These are phyloP conservation scores for Chymomyza fuscimana DNA, from an alignment of 2,888 invertebrate genomes.

Conservation along the genomic window DNA sequence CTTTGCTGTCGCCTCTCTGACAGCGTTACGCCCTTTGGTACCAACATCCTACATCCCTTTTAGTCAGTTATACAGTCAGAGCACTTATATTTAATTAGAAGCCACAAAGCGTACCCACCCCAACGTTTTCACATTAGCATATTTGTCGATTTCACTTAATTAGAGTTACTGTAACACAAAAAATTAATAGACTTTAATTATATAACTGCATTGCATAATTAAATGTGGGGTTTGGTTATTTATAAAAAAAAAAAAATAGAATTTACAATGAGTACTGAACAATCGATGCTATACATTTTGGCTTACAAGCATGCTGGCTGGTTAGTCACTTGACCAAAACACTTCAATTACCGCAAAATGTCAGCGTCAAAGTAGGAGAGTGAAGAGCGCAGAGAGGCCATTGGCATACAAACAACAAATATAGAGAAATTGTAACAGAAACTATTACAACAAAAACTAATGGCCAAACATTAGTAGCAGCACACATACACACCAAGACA, in stretches of 20 bases:
- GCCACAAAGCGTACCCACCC: neutral
- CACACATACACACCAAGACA: conserved; percentile 31
- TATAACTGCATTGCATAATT: neutral
- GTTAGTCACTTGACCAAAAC: conserved; percentile 25
- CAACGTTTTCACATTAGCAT: conserved; percentile 21
- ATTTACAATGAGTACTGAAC: neutral
- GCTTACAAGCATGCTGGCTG: neutral
- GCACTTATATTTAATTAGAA: conserved; percentile 18
- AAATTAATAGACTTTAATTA: neutral
- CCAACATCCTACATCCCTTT: neutral
- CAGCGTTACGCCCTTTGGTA: neutral
- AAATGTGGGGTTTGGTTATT: neutral
- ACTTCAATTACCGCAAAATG: conserved; percentile 37
- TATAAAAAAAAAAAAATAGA: neutral
- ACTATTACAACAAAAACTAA: conserved; percentile 48
- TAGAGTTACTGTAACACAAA: conserved; percentile 6
- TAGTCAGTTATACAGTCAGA: neutral
- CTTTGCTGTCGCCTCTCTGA: neutral
- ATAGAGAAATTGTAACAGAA: conserved; percentile 32
- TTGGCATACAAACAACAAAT: conserved; percentile 21
- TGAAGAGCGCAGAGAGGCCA: neutral
- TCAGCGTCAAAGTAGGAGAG: neutral
- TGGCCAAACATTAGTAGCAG: conserved; percentile 54
- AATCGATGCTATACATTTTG: neutral
- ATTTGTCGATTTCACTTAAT: conserved; percentile 4